A percentile compares a stretch with the other conserved stretches of the same genome.
Conservation (phyloP, 1,140 invertebrate species). For the Pentalonia nigronervosa region DNA sequence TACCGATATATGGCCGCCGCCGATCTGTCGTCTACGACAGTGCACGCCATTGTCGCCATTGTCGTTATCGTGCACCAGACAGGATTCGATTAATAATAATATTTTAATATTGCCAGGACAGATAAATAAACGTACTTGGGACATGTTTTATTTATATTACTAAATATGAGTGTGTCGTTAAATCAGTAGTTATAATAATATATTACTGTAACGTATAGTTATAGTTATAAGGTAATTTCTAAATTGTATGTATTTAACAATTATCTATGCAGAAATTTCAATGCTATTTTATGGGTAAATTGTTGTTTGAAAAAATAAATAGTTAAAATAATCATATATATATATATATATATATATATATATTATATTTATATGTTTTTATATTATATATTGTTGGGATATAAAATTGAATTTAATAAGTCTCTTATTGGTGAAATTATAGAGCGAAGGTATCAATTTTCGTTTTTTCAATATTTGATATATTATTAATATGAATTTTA, state of each 20-base stretch:
- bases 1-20: background rate
- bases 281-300: background rate
- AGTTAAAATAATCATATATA: no score
- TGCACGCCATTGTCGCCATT: background rate
- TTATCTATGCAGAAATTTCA: background rate
- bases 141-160: background rate
- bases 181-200: background rate
- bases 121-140: background rate
- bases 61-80: background rate
- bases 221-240: background rate
- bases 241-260: background rate
- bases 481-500: background rate
- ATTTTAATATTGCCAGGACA: background rate
- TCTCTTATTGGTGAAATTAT: no score
- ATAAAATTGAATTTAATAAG: no score
- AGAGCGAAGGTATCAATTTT: no score
- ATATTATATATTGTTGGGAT: no score
- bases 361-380: no score
- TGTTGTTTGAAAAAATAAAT: no score
- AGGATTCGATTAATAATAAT: background rate
- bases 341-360: no score
- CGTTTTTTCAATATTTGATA: no score
- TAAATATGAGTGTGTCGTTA: background rate
- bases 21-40: background rate
- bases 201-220: no score